Evolutionary conservation across 2,888 invertebrate species (phyloP).

Genomic region (Synergus gifuensis): DNA sequence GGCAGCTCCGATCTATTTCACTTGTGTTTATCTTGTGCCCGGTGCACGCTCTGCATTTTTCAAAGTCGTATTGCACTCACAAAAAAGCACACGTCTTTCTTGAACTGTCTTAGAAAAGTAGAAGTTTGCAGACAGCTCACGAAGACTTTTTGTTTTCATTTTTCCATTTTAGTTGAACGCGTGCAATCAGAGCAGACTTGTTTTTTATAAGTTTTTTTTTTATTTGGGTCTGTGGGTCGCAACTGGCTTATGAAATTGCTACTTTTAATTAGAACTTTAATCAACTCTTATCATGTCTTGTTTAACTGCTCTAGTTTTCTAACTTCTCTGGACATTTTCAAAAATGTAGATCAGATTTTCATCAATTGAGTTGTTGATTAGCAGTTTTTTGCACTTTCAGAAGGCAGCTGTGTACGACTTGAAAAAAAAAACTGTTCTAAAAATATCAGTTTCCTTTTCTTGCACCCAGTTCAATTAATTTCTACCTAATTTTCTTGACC

Average conservation of each 20-base stretch:
- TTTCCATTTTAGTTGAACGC: constrained; percentile 34
- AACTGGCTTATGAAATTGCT: background rate
- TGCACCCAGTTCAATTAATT: background rate
- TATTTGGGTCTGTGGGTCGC: background rate
- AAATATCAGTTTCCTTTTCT: background rate
- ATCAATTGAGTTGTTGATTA: background rate
- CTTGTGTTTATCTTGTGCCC: constrained; percentile 21
- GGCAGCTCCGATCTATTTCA: constrained; percentile 44
- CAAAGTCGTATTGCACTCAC: constrained; percentile 19
- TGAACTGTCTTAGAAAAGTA: constrained; percentile 38
- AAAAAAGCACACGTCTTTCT: constrained; percentile 26
- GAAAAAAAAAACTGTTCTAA: background rate
- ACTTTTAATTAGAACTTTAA: background rate
- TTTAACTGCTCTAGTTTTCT: background rate
- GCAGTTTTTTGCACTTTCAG: background rate
- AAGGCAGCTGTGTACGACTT: background rate
- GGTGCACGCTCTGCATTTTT: constrained; percentile 47
- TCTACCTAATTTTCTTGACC: background rate
- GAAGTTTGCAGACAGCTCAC: constrained; percentile 34
- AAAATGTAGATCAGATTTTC: background rate
- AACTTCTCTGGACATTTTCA: too few relatives aligned
- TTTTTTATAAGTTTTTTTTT: background rate
- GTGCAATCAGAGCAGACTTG: background rate
- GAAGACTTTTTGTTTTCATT: constrained; percentile 27
- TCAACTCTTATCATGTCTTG: too few relatives aligned